Percentiles rank a stretch among this genome's conserved stretches.
These are phyloP conservation scores for Rosalia funebris DNA, from an alignment of 2,888 invertebrate species.

Conservation along the genomic window DNA sequence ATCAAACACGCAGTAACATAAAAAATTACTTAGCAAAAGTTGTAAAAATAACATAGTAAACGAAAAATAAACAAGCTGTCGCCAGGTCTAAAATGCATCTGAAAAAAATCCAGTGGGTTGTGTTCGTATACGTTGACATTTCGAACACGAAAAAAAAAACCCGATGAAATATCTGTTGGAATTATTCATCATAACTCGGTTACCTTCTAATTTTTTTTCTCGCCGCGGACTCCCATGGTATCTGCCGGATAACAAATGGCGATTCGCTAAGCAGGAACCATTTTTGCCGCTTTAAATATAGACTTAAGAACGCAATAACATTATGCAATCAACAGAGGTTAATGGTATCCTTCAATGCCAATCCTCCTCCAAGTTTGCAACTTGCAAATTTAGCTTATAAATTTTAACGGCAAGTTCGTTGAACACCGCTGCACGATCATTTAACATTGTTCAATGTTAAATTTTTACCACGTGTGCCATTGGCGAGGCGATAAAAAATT, in stretches of 20 bases:
- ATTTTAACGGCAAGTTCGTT: conserved; percentile 38
- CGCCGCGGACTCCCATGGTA: not conserved
- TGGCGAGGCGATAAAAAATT: conserved; percentile 3
- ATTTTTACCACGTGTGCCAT: conserved; percentile 14
- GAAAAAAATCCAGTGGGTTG: too few species aligned
- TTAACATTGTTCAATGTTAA: conserved; percentile 27
- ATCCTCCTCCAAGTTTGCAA: conserved; percentile 48
- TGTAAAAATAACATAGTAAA: too few species aligned
- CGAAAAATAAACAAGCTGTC: too few species aligned
- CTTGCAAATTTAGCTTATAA: conserved; percentile 42
- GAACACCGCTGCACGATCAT: conserved; percentile 37
- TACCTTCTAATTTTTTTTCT: not conserved
- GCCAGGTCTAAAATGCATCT: too few species aligned
- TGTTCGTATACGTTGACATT: too few species aligned
- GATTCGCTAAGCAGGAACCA: conserved; percentile 22
- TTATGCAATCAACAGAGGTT: conserved; percentile 55
- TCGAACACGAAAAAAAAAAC: too few species aligned
- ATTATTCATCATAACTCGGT: not conserved
- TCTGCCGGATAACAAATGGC: not conserved
- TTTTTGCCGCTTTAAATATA: conserved; percentile 19
- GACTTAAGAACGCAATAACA: conserved; percentile 48
- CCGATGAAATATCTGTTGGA: too few species aligned
- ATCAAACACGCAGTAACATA: too few species aligned
- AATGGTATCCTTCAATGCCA: conserved; percentile 53
- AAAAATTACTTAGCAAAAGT: too few species aligned